Evolutionary conservation across 2,113 vertebrate genomes (phyloP).

Genomic region (Paramormyrops kingsleyae): DNA sequence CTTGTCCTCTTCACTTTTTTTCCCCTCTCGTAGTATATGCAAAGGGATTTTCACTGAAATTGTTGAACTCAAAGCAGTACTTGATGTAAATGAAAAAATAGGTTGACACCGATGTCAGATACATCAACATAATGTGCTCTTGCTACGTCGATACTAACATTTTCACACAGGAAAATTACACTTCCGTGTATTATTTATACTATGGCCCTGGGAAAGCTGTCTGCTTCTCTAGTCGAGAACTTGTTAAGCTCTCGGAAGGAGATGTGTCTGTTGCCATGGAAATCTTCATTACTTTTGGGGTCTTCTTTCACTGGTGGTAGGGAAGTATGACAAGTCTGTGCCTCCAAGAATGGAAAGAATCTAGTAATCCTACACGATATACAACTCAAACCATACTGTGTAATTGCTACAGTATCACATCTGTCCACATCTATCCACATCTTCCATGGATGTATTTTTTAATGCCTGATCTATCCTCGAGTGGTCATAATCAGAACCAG

Average conservation of each 20-base stretch:
- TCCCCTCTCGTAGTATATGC: background rate
- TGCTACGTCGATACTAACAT: background rate
- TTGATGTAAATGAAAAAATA: background rate
- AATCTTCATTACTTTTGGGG: background rate
- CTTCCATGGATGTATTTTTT: background rate
- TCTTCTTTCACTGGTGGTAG: background rate
- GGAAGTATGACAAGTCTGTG: background rate
- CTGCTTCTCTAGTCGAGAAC: background rate
- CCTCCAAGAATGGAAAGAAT: slow-evolving; percentile 10
- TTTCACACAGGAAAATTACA: background rate
- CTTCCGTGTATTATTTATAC: background rate
- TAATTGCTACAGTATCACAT: background rate
- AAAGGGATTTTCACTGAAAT: background rate
- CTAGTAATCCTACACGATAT: background rate
- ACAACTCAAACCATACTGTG: background rate
- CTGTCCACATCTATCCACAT: background rate
- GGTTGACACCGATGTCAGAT: background rate
- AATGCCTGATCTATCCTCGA: background rate
- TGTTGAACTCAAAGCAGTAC: background rate
- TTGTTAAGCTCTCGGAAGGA: background rate
- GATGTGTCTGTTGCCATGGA: slow-evolving; percentile 20
- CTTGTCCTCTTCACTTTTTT: background rate
- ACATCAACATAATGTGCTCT: background rate
- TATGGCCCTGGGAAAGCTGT: background rate
- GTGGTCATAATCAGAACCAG: background rate